Evolutionary conservation across 1,140 invertebrate genomes (phyloP), one percentile per base, ranked within the genome.

Genomic region (Cydia splendana): DNA sequence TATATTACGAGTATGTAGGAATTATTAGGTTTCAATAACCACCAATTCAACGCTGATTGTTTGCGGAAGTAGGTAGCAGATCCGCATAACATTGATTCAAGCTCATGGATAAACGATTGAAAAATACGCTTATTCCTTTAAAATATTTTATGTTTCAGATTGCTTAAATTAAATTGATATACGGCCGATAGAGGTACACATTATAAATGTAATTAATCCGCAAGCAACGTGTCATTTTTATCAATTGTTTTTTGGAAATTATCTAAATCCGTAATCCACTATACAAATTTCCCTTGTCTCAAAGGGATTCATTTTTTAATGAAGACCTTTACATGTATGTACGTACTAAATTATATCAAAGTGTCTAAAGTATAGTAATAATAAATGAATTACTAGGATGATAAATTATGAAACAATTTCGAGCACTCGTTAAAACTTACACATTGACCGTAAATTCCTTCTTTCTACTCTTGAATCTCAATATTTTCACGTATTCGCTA

Each of bases 381-480:
- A 87, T 88, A 78, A 91, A 90, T 85, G 90, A 93, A 91, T 93
- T 91, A 91, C 88, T 93, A 93, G 91, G 88, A 84, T 38, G 88
- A 88, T 93, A 92, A 76, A 92, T 88, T 87, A 89, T 90, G 90
- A 86, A 91, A 86, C 88, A 91, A 90, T 90, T 90, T 91, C 84
- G 84, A 91, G 91, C 91, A 93, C 91, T 93, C 87, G 91, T 93
- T 93, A 93, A 93, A 91, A 88, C 88, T 91, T 88, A 93, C 91
- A 93, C 91, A 92, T 90, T 91, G 88, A 86, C 89, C 91, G 87
- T 91, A 85, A 86, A 88, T 89, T 88, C 85, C 90, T 91, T 91
- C 90, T 89, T 89, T 90, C 85, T 85, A 87, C 84, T 89, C 82
- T 88, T 77, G 84, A 87, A 82, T 88, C 88, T 88, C 85, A 79